Conservation (phyloP, 2,797 vertebrate species). For the Pogonophryne albipinna region DNA sequence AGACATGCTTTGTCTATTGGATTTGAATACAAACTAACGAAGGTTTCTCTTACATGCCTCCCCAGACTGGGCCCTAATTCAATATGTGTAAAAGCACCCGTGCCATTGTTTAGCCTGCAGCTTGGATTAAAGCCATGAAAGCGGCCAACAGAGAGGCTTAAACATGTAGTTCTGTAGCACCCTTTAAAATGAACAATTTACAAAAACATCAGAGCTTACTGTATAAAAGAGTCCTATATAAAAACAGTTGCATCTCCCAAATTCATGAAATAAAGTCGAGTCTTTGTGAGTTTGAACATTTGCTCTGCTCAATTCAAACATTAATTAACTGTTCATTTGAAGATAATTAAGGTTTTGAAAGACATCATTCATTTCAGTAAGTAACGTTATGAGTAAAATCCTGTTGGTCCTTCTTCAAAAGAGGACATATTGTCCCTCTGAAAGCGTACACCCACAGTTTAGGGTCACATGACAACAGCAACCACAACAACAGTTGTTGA, state of each 20-base stretch:
- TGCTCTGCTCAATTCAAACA: neutral
- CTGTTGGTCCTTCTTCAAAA: constrained; percentile 3
- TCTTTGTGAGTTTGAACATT: neutral
- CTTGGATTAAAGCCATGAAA: constrained; percentile 72
- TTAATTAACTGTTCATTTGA: neutral
- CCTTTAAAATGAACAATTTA: constrained; percentile 47
- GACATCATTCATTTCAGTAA: neutral
- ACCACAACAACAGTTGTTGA: constrained; percentile 50
- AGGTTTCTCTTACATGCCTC: constrained; percentile 75
- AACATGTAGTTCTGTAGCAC: constrained; percentile 55
- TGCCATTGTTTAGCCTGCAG: constrained; percentile 63
- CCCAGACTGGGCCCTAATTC: constrained; percentile 65
- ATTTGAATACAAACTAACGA: constrained; percentile 81
- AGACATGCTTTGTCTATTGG: constrained; percentile 79
- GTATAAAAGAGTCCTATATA: neutral
- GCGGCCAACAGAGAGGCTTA: constrained; percentile 39
- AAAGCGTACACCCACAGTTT: constrained; percentile 28
- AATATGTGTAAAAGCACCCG: constrained; percentile 75
- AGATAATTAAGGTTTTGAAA: neutral
- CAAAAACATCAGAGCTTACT: constrained; percentile 19
- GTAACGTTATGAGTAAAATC: constrained; percentile 1
- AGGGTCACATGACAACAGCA: constrained; percentile 50
- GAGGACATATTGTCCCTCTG: constrained; percentile 16
- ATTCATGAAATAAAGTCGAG: constrained; percentile 20
- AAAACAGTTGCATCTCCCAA: neutral